These are phyloP conservation scores for Campoplex nolae DNA, from an alignment of 2,888 invertebrate species.

Conservation along the genomic window DNA sequence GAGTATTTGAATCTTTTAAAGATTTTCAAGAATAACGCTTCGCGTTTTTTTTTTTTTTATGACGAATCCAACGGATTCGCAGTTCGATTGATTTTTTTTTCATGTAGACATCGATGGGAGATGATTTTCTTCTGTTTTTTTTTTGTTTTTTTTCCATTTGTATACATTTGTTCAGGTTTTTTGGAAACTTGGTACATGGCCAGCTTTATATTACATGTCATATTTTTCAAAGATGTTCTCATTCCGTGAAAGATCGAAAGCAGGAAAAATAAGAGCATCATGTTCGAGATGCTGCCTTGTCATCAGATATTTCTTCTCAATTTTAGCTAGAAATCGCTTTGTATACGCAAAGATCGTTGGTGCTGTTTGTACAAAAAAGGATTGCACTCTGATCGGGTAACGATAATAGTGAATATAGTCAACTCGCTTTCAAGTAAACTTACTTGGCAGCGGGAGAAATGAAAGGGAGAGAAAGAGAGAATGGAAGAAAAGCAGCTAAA, in stretches of 20 bases:
- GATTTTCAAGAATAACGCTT: background rate
- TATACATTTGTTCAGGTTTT: background rate
- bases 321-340: background rate
- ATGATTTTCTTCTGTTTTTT: background rate
- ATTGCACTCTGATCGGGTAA: constrained; percentile 65
- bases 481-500: background rate
- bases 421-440: constrained; percentile 51
- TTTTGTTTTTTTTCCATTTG: too few relatives aligned
- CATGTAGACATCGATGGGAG: background rate
- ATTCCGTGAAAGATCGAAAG: too few relatives aligned
- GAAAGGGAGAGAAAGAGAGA: background rate
- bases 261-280: too few relatives aligned
- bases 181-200: background rate
- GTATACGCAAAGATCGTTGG: background rate
- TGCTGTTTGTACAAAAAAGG: constrained; percentile 47
- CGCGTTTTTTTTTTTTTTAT: background rate
- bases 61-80: background rate
- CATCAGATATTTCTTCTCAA: background rate
- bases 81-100: background rate
- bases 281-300: background rate
- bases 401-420: constrained; percentile 53
- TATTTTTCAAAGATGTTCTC: too few relatives aligned
- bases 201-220: too few relatives aligned
- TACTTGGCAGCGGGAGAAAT: constrained; percentile 21
- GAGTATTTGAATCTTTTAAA: background rate